Base-by-base conservation (phyloP, 2,888 invertebrate species). In the Corbicula japonica region DNA sequence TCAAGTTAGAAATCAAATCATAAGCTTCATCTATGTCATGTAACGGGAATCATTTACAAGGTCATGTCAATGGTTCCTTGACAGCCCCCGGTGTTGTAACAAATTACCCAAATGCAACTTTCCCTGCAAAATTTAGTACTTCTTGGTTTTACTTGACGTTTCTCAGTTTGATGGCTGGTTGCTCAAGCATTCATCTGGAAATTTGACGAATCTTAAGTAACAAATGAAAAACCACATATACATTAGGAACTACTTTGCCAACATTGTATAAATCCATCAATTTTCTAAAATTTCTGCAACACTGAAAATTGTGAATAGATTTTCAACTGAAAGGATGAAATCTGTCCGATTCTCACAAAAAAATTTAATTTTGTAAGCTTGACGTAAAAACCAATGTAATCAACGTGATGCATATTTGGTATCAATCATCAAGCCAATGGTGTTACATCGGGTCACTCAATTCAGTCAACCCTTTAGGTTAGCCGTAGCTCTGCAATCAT, bases 221-320 rank as follows among this genome's bases (percentile, higher is more conserved):
- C 66, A 58, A 60, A 34, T 41, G 32, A 56, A 50, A 58, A 46
- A 76, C 63, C 71, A 65, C 71, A 76, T 76, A 71, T 76, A 76
- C 52, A 62, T 76, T 32, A 58, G 52, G 38, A 32, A 66, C 50
- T 38, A 28, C 69, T 70, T 61, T 44, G 32, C 32, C 30, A 52
- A 60, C 65, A 72, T 28, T 65, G 34, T 65, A 68, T 69, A 80
- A 76, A 73, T 80, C 76, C 80, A 80, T 80, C 76, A 73, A 80
- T 76, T 80, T 73, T 73, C 58, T 72, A 73, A 69, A 48, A 58
- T 63, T 76, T 76, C 76, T 69, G 76, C 76, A 34, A 69, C 69
- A 80, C 50, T 72, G 26, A 23, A 58, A 48, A 28, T 48, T 26
- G 34, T 76, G 72, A 80, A 80, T 69, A 35, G 73, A 72, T 50